Evolutionary conservation across 2,113 vertebrate species (phyloP).

Genomic region (Riparia riparia): DNA sequence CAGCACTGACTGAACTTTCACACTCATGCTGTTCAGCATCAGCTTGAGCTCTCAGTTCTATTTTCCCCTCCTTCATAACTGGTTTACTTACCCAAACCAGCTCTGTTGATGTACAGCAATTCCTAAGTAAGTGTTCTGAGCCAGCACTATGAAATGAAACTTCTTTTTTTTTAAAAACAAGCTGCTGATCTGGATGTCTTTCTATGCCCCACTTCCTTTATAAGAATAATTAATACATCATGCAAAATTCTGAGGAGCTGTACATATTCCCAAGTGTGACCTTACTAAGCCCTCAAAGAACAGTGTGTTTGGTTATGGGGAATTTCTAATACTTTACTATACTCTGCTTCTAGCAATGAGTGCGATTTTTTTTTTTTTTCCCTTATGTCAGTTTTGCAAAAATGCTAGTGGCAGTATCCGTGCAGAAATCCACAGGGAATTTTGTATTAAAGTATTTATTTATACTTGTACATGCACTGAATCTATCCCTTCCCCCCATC

Average conservation of each 20-base stretch:
- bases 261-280: background rate
- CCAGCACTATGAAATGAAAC: background rate
- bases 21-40: slow-evolving; percentile 29
- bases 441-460: background rate
- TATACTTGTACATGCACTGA: background rate
- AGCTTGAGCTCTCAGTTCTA: slow-evolving; percentile 45
- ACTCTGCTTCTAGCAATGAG: background rate
- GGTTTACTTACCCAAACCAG: background rate
- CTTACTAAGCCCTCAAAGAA: background rate
- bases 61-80: background rate
- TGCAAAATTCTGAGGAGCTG: background rate
- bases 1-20: background rate
- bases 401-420: background rate
- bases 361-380: no score
- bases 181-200: background rate
- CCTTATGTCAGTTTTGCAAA: background rate
- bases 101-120: background rate
- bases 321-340: background rate
- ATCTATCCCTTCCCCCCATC: background rate
- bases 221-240: background rate
- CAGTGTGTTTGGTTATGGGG: background rate
- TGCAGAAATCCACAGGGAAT: background rate
- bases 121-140: background rate
- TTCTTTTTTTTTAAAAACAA: background rate
- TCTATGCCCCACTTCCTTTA: background rate